Evolutionary conservation across 2,888 invertebrate genomes (phyloP), one percentile per base, ranked within the genome.

Genomic region (Acanthococcus lagerstroemiae): DNA sequence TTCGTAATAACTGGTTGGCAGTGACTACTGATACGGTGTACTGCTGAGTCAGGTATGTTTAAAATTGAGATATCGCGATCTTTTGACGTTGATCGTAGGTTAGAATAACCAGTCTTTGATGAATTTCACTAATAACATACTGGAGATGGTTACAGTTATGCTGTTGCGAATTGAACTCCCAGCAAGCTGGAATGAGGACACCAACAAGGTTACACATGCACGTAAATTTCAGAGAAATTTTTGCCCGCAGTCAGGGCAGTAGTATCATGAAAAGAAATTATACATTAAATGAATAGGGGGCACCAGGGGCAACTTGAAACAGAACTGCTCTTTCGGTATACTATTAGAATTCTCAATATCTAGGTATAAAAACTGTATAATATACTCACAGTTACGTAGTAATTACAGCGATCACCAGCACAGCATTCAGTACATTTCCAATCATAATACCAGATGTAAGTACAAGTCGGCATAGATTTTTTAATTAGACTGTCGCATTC

Each of bases 361-460:
- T n/a, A n/a, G n/a, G n/a, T n/a, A n/a, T n/a, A n/a, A n/a, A n/a
- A n/a, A n/a, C n/a, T n/a, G n/a, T n/a, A n/a, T n/a, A 19, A 19
- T 48, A 22, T 21, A 9, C 91, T 89, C 80, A 95, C 95, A 75
- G 95, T 90, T 57, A 93, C 85, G 76, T 86, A 96, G 76, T 90
- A 95, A 77, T 96, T 96, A 77, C 95, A 96, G 65, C 91, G 83
- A 76, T 96, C 95, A 57, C 95, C 95, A 74, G 88, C 88, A 75
- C 96, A 96, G 77, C 95, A 96, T 75, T 95, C 94, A 0, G 90
- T 87, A 77, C 95, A 96, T 70, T 87, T 86, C 96, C 95, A 96
- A 77, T 96, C 95, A 74, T 92, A 87, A 74, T 95, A 96, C 94
- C 91, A 91, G 72, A 94, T 90, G 73, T 91, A 86, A 1, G 91